Conservation (phyloP, 2,113 vertebrate species). For the Athene noctua region DNA sequence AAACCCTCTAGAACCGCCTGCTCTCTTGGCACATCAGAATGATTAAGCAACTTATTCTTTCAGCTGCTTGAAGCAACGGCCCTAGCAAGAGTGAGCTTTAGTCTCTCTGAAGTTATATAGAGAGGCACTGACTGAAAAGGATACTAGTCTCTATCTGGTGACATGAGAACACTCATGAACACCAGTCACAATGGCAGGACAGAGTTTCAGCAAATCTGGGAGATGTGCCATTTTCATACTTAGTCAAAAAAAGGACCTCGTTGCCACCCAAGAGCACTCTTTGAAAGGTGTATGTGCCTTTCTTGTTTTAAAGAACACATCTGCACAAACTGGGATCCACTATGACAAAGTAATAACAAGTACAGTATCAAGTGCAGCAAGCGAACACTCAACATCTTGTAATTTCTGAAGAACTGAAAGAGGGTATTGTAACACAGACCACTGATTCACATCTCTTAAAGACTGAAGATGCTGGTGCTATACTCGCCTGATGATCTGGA, state of each 20-base stretch:
- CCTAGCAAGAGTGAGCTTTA: neutral
- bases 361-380: neutral
- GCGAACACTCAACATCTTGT: neutral
- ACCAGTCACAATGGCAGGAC: neutral
- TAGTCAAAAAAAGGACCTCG: neutral
- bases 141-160: neutral
- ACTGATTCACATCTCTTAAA: neutral
- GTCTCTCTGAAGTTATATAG: neutral
- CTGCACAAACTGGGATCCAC: neutral
- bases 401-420: neutral
- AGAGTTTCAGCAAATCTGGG: neutral
- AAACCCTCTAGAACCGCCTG: neutral
- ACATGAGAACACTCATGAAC: neutral
- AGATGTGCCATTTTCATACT: neutral
- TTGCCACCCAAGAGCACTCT: neutral
- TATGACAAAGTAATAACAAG: neutral
- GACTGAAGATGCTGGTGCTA: neutral
- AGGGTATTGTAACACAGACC: neutral
- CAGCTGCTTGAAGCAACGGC: neutral
- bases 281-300: neutral
- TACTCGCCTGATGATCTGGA: constrained; percentile 86
- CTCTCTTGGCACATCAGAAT: neutral
- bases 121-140: neutral
- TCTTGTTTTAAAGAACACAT: neutral
- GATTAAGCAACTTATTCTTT: neutral